These are phyloP conservation scores for Embidobia sp. DNA, from an alignment of 2,888 invertebrate genomes.

Conservation along the genomic window DNA sequence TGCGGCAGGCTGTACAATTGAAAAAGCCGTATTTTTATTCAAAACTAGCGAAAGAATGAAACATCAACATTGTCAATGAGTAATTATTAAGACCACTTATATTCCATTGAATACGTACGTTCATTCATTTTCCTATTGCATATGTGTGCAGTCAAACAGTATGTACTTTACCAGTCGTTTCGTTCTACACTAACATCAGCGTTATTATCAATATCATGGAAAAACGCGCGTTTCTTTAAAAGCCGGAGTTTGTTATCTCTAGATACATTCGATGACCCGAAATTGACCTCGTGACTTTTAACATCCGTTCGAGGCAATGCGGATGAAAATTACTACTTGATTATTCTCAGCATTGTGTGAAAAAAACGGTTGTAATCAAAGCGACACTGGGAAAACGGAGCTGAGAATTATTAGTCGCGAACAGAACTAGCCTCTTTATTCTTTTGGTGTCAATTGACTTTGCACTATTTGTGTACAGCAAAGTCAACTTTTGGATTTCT, in stretches of 20 bases:
- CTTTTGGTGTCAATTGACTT: conserved; percentile 27
- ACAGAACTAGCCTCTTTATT: conserved; percentile 9
- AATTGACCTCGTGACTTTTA: conserved; percentile 60
- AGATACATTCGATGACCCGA: conserved; percentile 55
- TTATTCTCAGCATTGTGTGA: conserved; percentile 53
- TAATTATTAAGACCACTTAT: too few species aligned
- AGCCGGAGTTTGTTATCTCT: conserved; percentile 49
- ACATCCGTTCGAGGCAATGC: conserved; percentile 46
- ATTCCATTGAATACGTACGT: too few species aligned
- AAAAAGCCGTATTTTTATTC: too few species aligned
- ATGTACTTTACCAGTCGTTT: conserved; percentile 6
- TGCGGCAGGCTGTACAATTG: too few species aligned
- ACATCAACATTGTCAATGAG: too few species aligned
- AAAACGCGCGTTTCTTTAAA: conserved; percentile 24
- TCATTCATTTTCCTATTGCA: conserved; percentile 15
- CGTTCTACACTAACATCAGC: conserved; percentile 2
- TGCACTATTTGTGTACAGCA: conserved; percentile 9
- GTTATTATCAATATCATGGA: conserved; percentile 20
- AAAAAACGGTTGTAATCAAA: conserved; percentile 31
- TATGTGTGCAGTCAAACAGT: background rate
- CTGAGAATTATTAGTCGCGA: conserved; percentile 25
- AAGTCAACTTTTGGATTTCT: background rate
- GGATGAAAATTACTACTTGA: conserved; percentile 60
- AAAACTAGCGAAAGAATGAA: too few species aligned
- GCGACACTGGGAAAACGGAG: conserved; percentile 32